A percentile compares a stretch with the other conserved stretches of the same genome.
Conservation (phyloP, 2,888 invertebrate species). For the Campoplex capitator region DNA sequence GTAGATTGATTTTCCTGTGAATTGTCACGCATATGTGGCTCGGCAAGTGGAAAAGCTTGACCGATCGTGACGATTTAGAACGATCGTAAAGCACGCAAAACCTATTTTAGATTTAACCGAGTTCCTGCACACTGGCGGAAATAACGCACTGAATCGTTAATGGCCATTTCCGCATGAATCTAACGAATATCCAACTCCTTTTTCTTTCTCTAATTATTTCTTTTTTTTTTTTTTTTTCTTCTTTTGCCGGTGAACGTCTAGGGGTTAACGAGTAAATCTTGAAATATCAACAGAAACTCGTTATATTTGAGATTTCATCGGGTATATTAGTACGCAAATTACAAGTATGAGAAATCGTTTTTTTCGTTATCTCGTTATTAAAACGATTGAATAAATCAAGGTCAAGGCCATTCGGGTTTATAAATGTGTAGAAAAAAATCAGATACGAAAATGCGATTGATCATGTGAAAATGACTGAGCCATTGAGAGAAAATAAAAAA, state of each 20-base stretch:
- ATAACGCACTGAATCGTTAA: constrained; percentile 61
- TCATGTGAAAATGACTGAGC: background rate
- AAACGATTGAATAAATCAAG: background rate
- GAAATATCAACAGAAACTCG: constrained; percentile 34
- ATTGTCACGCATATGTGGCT: background rate
- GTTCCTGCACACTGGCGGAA: constrained; percentile 39
- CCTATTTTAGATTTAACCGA: constrained; percentile 45
- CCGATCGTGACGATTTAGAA: constrained; percentile 40
- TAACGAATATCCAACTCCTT: constrained; percentile 10
- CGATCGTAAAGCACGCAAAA: constrained; percentile 34
- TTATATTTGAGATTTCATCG: constrained; percentile 46
- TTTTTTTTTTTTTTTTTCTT: constrained; percentile 16
- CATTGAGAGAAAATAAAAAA: background rate
- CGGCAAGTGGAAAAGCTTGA: constrained; percentile 13
- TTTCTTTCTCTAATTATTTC: background rate
- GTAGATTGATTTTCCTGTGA: background rate
- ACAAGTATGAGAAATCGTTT: constrained; percentile 6
- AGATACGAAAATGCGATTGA: background rate
- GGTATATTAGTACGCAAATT: constrained; percentile 4
- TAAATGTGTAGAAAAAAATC: background rate
- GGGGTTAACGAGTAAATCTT: constrained; percentile 21
- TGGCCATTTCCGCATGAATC: constrained; percentile 14
- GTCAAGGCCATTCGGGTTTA: background rate
- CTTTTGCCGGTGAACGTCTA: constrained; percentile 13
- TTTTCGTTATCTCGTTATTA: constrained; percentile 7